phyloP scores from a whole-genome alignment of 2,797 vertebrate genomes.

The Hypotaenidia philippensis region DNA sequence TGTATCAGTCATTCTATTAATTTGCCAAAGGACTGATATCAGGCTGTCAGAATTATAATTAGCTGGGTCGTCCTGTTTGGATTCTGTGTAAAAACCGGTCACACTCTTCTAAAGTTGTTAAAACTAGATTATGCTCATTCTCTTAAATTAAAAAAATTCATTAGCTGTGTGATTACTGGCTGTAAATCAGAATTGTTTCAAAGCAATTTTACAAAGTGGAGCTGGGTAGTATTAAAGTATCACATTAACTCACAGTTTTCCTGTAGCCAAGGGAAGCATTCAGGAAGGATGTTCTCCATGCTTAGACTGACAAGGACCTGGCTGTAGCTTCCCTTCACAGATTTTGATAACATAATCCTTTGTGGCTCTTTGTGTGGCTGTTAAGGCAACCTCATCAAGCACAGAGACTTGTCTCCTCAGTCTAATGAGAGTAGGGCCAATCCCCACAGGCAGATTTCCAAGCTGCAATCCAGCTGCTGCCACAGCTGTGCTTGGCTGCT shows the following conservation, averaged over 20 bases:
- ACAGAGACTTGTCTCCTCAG: background rate
- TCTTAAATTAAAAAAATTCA: background rate
- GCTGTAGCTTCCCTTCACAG: background rate
- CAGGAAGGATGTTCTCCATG: background rate
- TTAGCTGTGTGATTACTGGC: conserved; percentile 12
- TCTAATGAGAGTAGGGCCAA: background rate
- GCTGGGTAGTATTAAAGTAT: background rate
- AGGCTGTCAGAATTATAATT: conserved; percentile 6
- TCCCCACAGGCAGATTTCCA: background rate
- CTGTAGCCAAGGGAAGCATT: background rate
- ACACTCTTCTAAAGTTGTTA: background rate
- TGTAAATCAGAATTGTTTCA: conserved; percentile 12
- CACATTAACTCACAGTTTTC: background rate
- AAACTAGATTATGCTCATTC: background rate
- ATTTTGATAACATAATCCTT: background rate
- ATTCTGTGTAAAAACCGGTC: background rate
- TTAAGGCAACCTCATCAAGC: background rate
- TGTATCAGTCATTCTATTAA: conserved; percentile 3
- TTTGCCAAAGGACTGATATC: background rate
- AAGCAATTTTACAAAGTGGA: background rate
- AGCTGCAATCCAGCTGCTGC: background rate
- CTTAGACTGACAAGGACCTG: background rate
- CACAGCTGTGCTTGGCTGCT: background rate
- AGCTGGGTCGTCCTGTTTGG: background rate
- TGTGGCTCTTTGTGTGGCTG: background rate